Evolutionary conservation across 2,113 vertebrate species (phyloP).

Genomic region (Setophaga petechia): DNA sequence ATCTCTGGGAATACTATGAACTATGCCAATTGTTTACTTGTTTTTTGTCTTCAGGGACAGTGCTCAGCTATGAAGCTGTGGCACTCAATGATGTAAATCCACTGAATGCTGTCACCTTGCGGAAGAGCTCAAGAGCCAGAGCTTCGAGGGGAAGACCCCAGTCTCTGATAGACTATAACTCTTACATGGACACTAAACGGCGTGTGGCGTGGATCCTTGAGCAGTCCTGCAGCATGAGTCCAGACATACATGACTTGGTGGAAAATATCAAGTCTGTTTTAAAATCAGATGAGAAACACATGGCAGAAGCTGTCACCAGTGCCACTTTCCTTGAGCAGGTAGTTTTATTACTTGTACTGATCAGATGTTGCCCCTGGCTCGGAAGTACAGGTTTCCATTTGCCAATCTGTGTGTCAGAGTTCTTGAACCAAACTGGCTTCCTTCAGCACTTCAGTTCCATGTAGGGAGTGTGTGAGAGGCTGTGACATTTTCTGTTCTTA

Average conservation of each 20-base stretch:
- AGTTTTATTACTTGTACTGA: not conserved
- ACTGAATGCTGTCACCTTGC: slow-evolving; percentile 61
- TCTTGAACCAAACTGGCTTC: not conserved
- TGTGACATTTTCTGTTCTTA: not conserved
- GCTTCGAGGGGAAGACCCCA: slow-evolving; percentile 65
- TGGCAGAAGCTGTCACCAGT: slow-evolving; percentile 84
- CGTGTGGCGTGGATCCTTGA: slow-evolving; percentile 80
- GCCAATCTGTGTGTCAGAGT: not conserved
- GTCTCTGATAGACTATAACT: slow-evolving; percentile 82
- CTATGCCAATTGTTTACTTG: not conserved
- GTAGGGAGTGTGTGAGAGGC: not conserved
- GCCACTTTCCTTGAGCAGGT: slow-evolving; percentile 84
- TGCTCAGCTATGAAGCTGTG: slow-evolving; percentile 72
- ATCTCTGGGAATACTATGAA: not conserved
- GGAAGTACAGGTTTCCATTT: not conserved
- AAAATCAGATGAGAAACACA: slow-evolving; percentile 84
- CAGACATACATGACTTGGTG: slow-evolving; percentile 80
- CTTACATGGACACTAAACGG: slow-evolving; percentile 82
- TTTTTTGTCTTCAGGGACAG: slow-evolving; percentile 49
- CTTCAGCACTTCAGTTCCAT: not conserved
- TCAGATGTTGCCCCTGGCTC: not conserved
- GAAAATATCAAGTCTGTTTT: slow-evolving; percentile 84
- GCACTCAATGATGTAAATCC: slow-evolving; percentile 72
- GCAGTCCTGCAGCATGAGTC: slow-evolving; percentile 78
- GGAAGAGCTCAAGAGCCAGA: slow-evolving; percentile 36